Base-by-base conservation (phyloP, 2,888 invertebrate genomes). In the Drosophila testacea region DNA sequence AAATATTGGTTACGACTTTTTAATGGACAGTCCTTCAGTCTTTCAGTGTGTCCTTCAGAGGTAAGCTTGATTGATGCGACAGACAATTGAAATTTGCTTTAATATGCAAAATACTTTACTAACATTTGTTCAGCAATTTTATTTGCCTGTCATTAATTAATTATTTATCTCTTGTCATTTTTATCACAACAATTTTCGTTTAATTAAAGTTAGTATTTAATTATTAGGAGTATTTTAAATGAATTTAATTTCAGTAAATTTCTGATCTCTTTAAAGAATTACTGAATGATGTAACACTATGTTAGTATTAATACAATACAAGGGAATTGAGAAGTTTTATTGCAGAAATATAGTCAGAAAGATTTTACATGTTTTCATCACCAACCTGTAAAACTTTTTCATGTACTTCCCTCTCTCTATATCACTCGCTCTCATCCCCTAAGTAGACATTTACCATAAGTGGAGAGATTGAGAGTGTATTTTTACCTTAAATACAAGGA, bases 341-440 rank as follows among this genome's bases (percentile, higher is more conserved):
- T 76, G 69, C 73, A 52, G 44, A 65, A 78, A 76, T 65, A 30
- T 59, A 70, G 50, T 46, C 62, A 48, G 64, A 77, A 73, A 67
- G 67, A 67, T 64, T 69, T 77, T 61, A 55, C 77, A 73, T 77
- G 77, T 77, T 67, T 64, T 55, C 64, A 73, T 67, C 63, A 42
- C 32, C 44, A 61, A 63, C 32, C 73, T 63, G 55, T 44, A 64
- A 61, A 77, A 73, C 32, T 77, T 77, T 77, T 62, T 6, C 66
- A 48, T 69, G 68, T 72, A 57, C 41, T 69, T 59, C 3, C 56
- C 44, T 41, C 54, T 60, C 46, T 27, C 39, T 9, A n/a, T 22
- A 22, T 22, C 22, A 27, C 54, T 2, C 34, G 10, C 6, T 1
- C 4, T 10, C n/a, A 4, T 44, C 4, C 44, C 27, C 10, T 27